Percentiles rank a stretch among this genome's conserved stretches.
phyloP scores from a whole-genome alignment of 2,113 vertebrate species.

The Natator depressus region DNA sequence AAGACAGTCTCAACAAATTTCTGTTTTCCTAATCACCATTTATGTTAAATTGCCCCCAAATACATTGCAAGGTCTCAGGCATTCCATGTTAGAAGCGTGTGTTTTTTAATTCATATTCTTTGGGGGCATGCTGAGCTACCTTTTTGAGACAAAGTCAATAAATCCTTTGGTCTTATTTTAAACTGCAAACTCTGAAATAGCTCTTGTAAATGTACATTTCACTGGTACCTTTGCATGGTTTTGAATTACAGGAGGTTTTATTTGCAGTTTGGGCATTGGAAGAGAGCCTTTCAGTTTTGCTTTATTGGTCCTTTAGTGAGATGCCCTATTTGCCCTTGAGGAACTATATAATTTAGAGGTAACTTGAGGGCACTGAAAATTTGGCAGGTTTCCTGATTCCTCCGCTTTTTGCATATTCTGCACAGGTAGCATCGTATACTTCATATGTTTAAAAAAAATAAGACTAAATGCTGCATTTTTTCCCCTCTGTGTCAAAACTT shows the following conservation, averaged over 20 bases:
- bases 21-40: constrained; percentile 13
- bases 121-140: not conserved
- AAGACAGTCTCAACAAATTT: not conserved
- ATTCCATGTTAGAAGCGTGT: not conserved
- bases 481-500: not conserved
- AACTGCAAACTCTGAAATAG: not conserved
- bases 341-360: constrained; percentile 30
- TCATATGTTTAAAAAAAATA: not conserved
- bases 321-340: constrained; percentile 27
- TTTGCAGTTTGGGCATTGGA: constrained; percentile 29
- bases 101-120: constrained; percentile 2
- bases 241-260: constrained; percentile 40
- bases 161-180: constrained; percentile 7
- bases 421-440: not conserved
- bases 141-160: not conserved
- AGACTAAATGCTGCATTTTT: not conserved
- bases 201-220: constrained; percentile 31
- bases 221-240: not conserved
- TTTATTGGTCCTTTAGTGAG: constrained; percentile 32
- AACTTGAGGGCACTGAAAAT: not conserved
- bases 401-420: constrained; percentile 36
- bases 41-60: not conserved
- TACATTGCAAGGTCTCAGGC: not conserved
- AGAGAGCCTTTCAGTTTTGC: constrained; percentile 12
- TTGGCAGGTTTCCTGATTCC: constrained; percentile 38